A percentile compares a stretch with the other conserved stretches of the same genome.
These are phyloP conservation scores for Ferdinandea cuprea DNA, from an alignment of 2,888 invertebrate species.

Conservation along the genomic window DNA sequence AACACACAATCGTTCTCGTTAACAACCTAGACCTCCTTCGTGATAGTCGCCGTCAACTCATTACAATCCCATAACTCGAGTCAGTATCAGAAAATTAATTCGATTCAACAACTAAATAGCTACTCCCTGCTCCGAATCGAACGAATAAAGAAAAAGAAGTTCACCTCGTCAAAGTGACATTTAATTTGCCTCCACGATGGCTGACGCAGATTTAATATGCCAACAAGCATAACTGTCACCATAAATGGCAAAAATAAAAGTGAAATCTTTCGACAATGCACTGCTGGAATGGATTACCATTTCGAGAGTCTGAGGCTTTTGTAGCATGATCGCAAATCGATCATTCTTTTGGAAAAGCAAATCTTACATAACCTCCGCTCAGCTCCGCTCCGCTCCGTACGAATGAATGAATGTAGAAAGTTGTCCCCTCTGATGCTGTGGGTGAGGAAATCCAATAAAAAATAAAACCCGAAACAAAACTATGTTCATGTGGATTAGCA, in stretches of 20 bases:
- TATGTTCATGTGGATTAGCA: conserved; percentile 13
- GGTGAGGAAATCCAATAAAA: conserved; percentile 20
- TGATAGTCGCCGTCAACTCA: too few relatives aligned
- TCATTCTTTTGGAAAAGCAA: conserved; percentile 24
- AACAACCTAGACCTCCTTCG: too few relatives aligned
- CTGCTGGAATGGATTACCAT: too few relatives aligned
- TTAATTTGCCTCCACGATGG: conserved; percentile 15
- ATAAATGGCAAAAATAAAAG: conserved; percentile 35
- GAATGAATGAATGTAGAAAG: conserved; percentile 17
- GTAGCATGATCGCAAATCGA: not conserved
- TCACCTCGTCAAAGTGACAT: conserved; percentile 29
- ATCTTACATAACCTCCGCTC: conserved; percentile 4
- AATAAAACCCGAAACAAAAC: not conserved
- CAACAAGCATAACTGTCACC: conserved; percentile 8
- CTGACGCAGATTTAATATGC: not conserved
- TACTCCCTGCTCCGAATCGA: not conserved
- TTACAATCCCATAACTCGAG: too few relatives aligned
- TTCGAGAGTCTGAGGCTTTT: not conserved
- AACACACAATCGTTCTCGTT: too few relatives aligned
- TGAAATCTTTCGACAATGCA: conserved; percentile 17
- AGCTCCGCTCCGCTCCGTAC: not conserved
- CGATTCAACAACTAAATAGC: not conserved
- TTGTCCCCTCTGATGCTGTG: conserved; percentile 7
- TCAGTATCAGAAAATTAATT: too few relatives aligned
- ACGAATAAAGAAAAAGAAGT: conserved; percentile 18